Base-by-base conservation (phyloP, 2,888 invertebrate species). In the Tuta absoluta region DNA sequence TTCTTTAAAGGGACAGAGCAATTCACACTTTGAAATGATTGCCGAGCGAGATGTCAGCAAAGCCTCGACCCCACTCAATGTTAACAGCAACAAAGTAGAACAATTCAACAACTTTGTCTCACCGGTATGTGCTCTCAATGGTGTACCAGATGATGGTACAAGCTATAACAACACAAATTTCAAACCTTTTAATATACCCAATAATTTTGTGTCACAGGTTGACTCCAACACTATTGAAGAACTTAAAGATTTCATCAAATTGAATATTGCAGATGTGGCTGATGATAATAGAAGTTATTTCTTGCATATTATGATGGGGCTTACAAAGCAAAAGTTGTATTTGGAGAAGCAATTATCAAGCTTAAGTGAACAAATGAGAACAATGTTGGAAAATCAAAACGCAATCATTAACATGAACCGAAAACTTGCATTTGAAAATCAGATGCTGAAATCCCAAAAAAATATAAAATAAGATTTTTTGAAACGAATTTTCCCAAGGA, bases 381-480 rank as follows among this genome's bases (percentile, higher is more conserved):
- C 73, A 65, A 74, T 91, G 66, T 74, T 81, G 51, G 82, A 85
- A 62, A 87, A 85, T 69, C 90, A 92, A 72, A 86, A 82, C 70
- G 80, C 81, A 60, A 79, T 93, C 66, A 70, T 92, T 37, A 92
- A 93, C 72, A 88, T 90, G 38, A 93, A 93, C 71, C 86, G 90
- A 70, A 89, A 85, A 72, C 80, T 93, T 28, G 81, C 86, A 2
- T 82, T 91, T 38, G 91, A 91, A 79, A 79, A 93, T 67, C 89
- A 91, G 68, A 84, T 87, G 71, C 75, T 93, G 64, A 92, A 92
- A 75, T 69, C 75, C 23, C 80, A 72, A 64, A 77, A 80, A 68
- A 79, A 76, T 71, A 3, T 8, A 3, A 33, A 56, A n/a, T 33
- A 33, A 19, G 5, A 33, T 1, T 28, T 53, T n/a, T 10, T 53